phyloP scores from a whole-genome alignment of 1,140 invertebrate species.

The Hormaphis cornu region DNA sequence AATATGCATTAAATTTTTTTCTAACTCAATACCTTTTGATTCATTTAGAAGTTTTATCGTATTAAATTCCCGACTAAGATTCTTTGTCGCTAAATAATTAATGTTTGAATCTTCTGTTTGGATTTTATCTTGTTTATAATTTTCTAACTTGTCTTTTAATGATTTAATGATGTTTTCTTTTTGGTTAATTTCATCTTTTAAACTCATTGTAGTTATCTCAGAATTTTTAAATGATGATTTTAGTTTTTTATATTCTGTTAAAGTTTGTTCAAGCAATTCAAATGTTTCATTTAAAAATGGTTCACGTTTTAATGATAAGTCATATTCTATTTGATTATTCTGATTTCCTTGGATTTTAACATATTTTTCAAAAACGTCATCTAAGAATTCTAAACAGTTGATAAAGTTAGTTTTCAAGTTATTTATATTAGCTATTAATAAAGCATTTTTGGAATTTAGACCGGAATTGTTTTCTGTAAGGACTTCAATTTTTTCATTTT shows the following conservation, averaged over 20 bases:
- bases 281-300: not conserved
- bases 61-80: not conserved
- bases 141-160: not conserved
- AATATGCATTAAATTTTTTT: conserved; percentile 1
- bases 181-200: not conserved
- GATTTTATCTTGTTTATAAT: not conserved
- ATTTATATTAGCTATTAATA: not conserved
- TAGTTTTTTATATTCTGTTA: not conserved
- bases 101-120: not conserved
- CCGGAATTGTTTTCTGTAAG: not conserved
- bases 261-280: not conserved
- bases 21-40: not conserved
- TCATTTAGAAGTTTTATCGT: not conserved
- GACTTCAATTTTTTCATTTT: not conserved
- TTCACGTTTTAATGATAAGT: not conserved
- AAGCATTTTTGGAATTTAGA: not conserved
- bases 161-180: not conserved
- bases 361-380: conserved; percentile 20
- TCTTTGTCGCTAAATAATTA: not conserved
- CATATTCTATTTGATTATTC: not conserved
- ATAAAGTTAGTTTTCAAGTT: conserved; percentile 1
- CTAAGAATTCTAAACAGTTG: conserved; percentile 9
- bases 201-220: not conserved
- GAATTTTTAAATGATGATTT: conserved; percentile 1
- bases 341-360: not conserved